phyloP scores from a whole-genome alignment of 2,113 vertebrate genomes.

The Actenoides lindsayi region DNA sequence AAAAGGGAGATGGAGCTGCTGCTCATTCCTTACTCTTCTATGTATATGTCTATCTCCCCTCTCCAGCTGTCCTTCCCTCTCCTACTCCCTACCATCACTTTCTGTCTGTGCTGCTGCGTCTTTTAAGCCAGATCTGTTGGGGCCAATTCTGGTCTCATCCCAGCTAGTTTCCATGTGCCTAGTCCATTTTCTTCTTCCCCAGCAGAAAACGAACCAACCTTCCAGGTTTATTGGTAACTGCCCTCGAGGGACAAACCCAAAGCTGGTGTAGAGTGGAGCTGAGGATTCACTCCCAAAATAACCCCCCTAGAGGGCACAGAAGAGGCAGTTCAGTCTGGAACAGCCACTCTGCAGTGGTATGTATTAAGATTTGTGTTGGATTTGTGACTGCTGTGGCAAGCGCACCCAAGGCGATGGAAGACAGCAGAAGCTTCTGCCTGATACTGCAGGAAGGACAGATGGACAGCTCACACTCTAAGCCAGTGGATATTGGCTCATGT shows the following conservation, averaged over 20 bases:
- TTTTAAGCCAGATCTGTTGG: not conserved
- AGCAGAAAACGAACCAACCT: not conserved
- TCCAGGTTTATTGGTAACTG: not conserved
- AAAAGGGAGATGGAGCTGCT: constrained; percentile 23
- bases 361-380: not conserved
- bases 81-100: not conserved
- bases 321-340: not conserved
- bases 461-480: not conserved
- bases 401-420: not conserved
- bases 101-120: not conserved
- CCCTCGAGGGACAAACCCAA: not conserved
- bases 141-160: constrained; percentile 1
- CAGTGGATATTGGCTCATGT: constrained; percentile 23
- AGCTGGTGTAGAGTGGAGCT: not conserved
- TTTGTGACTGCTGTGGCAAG: not conserved
- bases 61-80: not conserved
- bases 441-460: constrained; percentile 36
- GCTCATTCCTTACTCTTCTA: not conserved
- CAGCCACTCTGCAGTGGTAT: not conserved
- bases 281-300: not conserved
- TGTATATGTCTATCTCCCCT: not conserved
- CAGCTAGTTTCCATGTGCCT: not conserved
- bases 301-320: not conserved
- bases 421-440: constrained; percentile 41
- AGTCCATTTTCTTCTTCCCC: not conserved